Base-by-base conservation (phyloP, 2,797 vertebrate species). In the Aplochiton taeniatus region DNA sequence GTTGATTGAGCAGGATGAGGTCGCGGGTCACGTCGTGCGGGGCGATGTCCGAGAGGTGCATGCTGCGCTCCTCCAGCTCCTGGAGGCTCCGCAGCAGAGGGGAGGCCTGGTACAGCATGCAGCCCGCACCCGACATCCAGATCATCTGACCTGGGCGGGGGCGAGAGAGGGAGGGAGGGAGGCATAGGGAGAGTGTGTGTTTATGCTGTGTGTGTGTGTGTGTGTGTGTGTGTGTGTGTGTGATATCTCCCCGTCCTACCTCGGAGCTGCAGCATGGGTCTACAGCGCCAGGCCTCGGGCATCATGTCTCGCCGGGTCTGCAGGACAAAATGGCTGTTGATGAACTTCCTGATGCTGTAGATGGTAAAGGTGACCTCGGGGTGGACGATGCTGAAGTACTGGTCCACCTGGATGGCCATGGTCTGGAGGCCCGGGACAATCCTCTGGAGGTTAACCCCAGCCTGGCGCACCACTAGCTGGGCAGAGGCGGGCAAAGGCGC, bases 21-120 rank as follows among this genome's bases (percentile, higher is more conserved):
- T 94, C 92, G 44, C 92, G 82, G 31, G 93, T 94, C 50, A 90
- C 92, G 0, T 94, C 93, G 0, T 94, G 92, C 0, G 89, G 91
- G 0, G 93, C 91, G 0, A 94, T 93, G 80, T 94, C 93, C 0
- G 93, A 91, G 9, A 94, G 87, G 70, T 94, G 91, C 92, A 94
- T 92, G 71, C 87, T 78, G 13, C 91, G 79, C 68, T 93, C 91
- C 81, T 93, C 90, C 80, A 94, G 78, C 72, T 93, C 92, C 1
- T 91, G 88, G 69, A 94, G 68, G 0, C 88, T 82, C 68, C 92
- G 90, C 0, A 94, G 82, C 64, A 93, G 58, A 51, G 93, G 93
- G 0, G 92, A 94, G 56, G 92, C 93, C 50, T 93, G 88, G 43
- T 93, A 94, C 9, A 94, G 84, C 93, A 93, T 93, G 72, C 87